These are phyloP conservation scores for Lepidothrix coronata DNA, from an alignment of 2,113 vertebrate species.

Conservation along the genomic window DNA sequence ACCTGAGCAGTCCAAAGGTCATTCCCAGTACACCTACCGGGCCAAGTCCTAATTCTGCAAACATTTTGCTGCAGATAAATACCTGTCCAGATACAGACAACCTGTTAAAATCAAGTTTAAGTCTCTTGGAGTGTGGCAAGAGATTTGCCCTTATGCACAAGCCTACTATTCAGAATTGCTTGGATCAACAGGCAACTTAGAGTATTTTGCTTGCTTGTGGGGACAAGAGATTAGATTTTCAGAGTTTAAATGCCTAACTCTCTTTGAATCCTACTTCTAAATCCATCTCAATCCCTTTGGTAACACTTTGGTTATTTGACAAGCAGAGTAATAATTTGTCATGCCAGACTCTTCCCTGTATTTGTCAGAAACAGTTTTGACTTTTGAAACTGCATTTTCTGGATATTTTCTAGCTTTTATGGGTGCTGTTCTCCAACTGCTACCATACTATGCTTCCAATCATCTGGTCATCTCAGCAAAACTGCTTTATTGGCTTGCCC, in stretches of 20 bases:
- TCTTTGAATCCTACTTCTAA: conserved; percentile 32
- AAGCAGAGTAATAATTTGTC: background rate
- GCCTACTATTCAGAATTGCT: background rate
- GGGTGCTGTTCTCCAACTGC: background rate
- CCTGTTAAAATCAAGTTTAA: background rate
- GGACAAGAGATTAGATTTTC: conserved; percentile 2
- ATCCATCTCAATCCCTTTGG: background rate
- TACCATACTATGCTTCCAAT: background rate
- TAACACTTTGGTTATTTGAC: background rate
- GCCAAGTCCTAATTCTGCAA: background rate
- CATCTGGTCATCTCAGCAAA: background rate
- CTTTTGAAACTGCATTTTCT: background rate
- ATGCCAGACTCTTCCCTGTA: background rate
- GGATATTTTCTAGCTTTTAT: background rate
- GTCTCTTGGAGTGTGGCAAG: background rate
- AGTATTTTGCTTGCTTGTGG: background rate
- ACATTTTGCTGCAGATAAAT: background rate
- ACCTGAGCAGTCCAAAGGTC: background rate
- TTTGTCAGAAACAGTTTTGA: background rate
- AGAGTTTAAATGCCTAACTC: background rate
- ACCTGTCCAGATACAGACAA: background rate
- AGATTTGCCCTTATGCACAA: background rate
- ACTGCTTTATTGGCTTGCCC: background rate
- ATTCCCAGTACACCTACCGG: background rate
- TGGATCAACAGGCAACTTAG: background rate